A percentile compares a stretch with the other conserved stretches of the same genome.
Conservation (phyloP, 37 sponge, comb jelly and placozoan species). For the Bolinopsis microptera region DNA sequence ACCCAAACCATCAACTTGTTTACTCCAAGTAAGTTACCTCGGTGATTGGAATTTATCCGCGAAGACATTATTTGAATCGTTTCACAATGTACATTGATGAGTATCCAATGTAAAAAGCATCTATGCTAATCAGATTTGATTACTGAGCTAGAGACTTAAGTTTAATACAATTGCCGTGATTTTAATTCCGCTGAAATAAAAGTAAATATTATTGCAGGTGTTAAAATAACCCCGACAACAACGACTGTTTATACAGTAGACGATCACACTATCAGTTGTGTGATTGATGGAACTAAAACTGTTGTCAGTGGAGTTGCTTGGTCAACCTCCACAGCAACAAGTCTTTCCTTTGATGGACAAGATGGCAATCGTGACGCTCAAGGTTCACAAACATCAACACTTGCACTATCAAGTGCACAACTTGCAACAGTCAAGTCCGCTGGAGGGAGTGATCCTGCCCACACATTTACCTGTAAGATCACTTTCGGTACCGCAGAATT, state of each 20-base stretch:
- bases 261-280: not conserved
- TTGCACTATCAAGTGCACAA: not conserved
- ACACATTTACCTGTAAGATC: not conserved
- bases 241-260: not conserved
- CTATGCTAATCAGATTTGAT: too few relatives aligned
- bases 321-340: not conserved
- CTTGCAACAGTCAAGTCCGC: not conserved
- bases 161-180: too few relatives aligned
- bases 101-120: too few relatives aligned
- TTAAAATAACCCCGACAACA: not conserved
- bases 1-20: not conserved
- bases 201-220: not conserved
- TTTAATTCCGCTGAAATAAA: too few relatives aligned
- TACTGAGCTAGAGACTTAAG: too few relatives aligned
- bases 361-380: not conserved
- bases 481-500: not conserved
- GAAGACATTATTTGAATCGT: too few relatives aligned
- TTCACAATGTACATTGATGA: too few relatives aligned
- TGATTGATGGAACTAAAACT: not conserved
- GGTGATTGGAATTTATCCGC: too few relatives aligned
- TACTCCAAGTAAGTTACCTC: not conserved
- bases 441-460: not conserved
- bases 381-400: not conserved
- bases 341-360: not conserved
- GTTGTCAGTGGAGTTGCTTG: not conserved